phyloP scores from a whole-genome alignment of 1,140 invertebrate species.

The Gonioctena quinquepunctata region DNA sequence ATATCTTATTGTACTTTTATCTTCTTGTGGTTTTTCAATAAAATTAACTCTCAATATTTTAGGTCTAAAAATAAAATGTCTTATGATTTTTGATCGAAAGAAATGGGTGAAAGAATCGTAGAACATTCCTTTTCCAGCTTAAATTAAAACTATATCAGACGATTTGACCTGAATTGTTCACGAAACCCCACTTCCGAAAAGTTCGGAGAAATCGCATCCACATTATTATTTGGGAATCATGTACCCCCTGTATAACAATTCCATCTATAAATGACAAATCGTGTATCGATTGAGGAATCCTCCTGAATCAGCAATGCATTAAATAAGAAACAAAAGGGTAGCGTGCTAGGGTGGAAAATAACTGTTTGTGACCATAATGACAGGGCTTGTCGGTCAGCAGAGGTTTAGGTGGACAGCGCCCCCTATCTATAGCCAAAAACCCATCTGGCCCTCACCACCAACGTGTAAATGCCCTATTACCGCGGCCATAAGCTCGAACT shows the following conservation, averaged over 20 bases:
- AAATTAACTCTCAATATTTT: too few relatives aligned
- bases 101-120: too few relatives aligned
- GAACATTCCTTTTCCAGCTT: too few relatives aligned
- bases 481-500: constrained; percentile 44
- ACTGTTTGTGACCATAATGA: constrained; percentile 15
- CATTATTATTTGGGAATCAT: too few relatives aligned
- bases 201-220: too few relatives aligned
- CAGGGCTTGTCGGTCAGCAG: constrained; percentile 11
- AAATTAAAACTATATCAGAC: too few relatives aligned
- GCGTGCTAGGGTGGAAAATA: background rate
- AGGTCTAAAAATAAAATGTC: too few relatives aligned
- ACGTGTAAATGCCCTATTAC: constrained; percentile 50
- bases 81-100: too few relatives aligned
- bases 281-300: background rate
- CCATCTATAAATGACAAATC: background rate
- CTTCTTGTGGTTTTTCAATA: too few relatives aligned
- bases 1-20: too few relatives aligned
- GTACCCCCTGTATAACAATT: background rate
- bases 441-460: constrained; percentile 36
- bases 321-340: constrained; percentile 21
- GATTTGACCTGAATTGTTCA: too few relatives aligned
- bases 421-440: background rate
- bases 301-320: constrained; percentile 11
- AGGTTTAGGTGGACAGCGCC: constrained; percentile 8
- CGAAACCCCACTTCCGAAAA: too few relatives aligned